A percentile compares a stretch with the other conserved stretches of the same genome.
phyloP scores from a whole-genome alignment of 2,888 invertebrate genomes.

The Lithophane ornitopus region DNA sequence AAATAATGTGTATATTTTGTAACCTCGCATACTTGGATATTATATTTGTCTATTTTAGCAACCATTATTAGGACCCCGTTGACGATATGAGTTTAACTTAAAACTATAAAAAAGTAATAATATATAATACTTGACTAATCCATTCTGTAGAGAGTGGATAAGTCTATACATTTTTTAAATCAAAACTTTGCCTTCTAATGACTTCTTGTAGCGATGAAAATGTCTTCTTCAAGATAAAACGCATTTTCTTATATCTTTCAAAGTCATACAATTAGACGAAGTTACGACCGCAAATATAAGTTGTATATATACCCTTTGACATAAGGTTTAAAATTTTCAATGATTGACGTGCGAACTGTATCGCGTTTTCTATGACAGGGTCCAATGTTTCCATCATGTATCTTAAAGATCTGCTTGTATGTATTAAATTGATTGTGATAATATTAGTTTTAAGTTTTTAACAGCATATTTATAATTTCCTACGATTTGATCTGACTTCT shows the following conservation, averaged over 20 bases:
- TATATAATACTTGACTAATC: too few species aligned
- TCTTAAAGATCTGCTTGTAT: conserved; percentile 62
- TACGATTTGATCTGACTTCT: neutral
- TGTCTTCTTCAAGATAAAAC: too few species aligned
- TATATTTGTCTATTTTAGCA: neutral
- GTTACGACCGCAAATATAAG: neutral
- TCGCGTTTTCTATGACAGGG: conserved; percentile 21
- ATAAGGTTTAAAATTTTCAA: conserved; percentile 5
- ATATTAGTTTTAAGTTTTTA: conserved; percentile 59
- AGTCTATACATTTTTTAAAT: too few species aligned
- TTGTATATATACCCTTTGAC: accelerated
- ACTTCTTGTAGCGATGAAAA: too few species aligned
- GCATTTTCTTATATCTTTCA: neutral
- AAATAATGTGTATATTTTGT: conserved; percentile 26
- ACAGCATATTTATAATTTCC: neutral
- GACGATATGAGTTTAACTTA: neutral
- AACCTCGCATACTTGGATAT: conserved; percentile 19
- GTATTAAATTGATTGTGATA: conserved; percentile 65
- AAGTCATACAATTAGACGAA: neutral
- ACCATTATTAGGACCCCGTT: neutral
- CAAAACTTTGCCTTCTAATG: too few species aligned
- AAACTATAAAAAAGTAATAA: neutral
- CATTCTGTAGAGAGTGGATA: neutral
- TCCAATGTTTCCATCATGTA: conserved; percentile 2
- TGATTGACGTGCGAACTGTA: neutral